Base-by-base conservation (phyloP, 2,797 vertebrate species). In the Gymnothorax javanicus region DNA sequence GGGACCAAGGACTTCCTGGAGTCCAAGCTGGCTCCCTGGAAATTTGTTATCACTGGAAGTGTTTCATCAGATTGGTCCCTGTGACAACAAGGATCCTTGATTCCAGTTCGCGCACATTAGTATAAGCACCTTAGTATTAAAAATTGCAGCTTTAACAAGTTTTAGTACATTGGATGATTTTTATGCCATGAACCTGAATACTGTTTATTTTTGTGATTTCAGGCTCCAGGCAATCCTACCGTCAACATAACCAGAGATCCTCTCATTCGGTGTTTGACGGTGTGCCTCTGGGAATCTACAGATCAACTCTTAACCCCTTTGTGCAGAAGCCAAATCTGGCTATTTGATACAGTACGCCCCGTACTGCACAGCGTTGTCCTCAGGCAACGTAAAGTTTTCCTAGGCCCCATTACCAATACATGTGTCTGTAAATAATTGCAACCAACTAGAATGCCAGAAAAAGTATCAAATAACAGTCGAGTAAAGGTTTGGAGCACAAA, bases 151-250 rank as follows among this genome's bases (percentile, higher is more conserved):
- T 75, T 75, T 75, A 75, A 75, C 71, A 75, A 7, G 33, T 75
- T 75, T 75, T 75, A 75, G 71, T n/a, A 7, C 71, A 75, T 2
- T 75, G n/a, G 15, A 75, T 27, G 71, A 43, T 75, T 75, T 75
- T 75, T 27, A 75, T 5, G 11, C n/a, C 75, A 50, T 50, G 75
- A 79, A n/a, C n/a, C n/a, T n/a, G 75, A 79, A 79, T 79, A 79
- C 52, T 79, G 75, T 17, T 75, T 43, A 75, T 67, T 89, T 67
- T 85, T 88, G 77, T 88, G 50, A 88, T 90, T 88, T 88, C 64
- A 88, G 88, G 15, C 88, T 87, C 81, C 89, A 82, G 89, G 52
- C 88, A 87, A 89, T 88, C 89, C 83, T 83, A 82, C 4, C 87
- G 89, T 77, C 54, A 84, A 86, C 58, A 7, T 87, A 54, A 89